Evolutionary conservation across 2,888 invertebrate genomes (phyloP), one percentile per base, ranked within the genome.

Genomic region (Biston stratarius): DNA sequence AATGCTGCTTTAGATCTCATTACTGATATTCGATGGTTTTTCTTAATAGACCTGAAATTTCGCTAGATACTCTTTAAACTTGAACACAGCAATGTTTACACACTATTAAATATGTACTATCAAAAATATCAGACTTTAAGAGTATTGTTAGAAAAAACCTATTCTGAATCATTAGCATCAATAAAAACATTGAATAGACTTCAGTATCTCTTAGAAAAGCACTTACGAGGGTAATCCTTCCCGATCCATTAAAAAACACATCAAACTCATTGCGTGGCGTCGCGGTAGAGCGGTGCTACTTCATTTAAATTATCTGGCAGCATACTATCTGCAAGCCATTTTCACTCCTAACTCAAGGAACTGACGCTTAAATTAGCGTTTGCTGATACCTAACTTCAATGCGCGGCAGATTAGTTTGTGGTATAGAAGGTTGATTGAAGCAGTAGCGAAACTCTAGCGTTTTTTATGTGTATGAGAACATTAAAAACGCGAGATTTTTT

Each of bases 321-420:
- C 64, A 66, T 60, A 33, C 36, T 44, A 48, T 48, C 56, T 45
- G 48, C 71, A 71, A 70, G 69, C 72, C 11, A 71, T 63, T 72
- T 36, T 66, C 47, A 38, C 12, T 58, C 51, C n/a, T 70, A 69
- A 48, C 49, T 33, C 49, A 68, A 70, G 52, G 67, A 51, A 9
- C 5, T 70, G 69, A 44, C 15, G 67, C 42, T 59, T 63, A 67
- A 69, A 71, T 60, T 75, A 49, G 61, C 64, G 57, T 68, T 69
- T 57, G 61, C 53, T 47, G 60, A 59, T 14, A 45, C 53, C 51
- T 69, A 68, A 71, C 64, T 75, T 73, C 68, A 70, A 69, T 61
- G 73, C 65, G 72, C 67, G 72, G 67, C 69, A 72, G 75, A 75
- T 75, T 73, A 75, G 73, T 75, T 74, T 74, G 74, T 49, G 74